Evolutionary conservation across 2,113 vertebrate genomes (phyloP).

Genomic region (Corydoras maculifer): DNA sequence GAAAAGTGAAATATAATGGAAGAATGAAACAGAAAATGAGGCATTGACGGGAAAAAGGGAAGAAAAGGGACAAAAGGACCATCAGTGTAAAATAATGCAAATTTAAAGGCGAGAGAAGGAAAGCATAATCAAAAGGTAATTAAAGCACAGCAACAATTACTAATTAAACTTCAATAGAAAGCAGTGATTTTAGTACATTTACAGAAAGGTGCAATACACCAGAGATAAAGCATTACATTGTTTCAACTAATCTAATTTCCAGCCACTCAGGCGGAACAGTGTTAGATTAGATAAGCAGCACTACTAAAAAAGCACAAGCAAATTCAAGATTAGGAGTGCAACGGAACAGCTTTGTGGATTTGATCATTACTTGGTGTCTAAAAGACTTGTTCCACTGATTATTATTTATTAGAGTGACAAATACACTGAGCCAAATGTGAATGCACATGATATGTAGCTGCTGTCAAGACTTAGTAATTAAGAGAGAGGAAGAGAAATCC

Average conservation of each 20-base stretch:
- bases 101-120: neutral
- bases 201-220: slow-evolving; percentile 14
- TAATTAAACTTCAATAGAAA: slow-evolving; percentile 3
- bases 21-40: slow-evolving; percentile 8
- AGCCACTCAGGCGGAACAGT: slow-evolving; percentile 20
- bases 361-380: slow-evolving; percentile 31
- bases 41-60: slow-evolving; percentile 2
- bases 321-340: slow-evolving; percentile 16
- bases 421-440: neutral
- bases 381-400: slow-evolving; percentile 26
- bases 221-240: neutral
- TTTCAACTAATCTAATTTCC: slow-evolving; percentile 21
- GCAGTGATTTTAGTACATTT: slow-evolving; percentile 11
- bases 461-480: slow-evolving; percentile 20
- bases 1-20: slow-evolving; percentile 12
- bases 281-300: slow-evolving; percentile 16
- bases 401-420: neutral
- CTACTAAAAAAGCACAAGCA: slow-evolving; percentile 6
- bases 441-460: neutral
- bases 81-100: no score
- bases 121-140: slow-evolving; percentile 28
- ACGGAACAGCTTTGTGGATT: slow-evolving; percentile 23
- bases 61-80: neutral
- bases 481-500: slow-evolving; percentile 8
- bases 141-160: slow-evolving; percentile 1